Evolutionary conservation across 2,797 vertebrate species (phyloP), one percentile per base, ranked within the genome.

Genomic region (Lepilemur ruficaudatus): DNA sequence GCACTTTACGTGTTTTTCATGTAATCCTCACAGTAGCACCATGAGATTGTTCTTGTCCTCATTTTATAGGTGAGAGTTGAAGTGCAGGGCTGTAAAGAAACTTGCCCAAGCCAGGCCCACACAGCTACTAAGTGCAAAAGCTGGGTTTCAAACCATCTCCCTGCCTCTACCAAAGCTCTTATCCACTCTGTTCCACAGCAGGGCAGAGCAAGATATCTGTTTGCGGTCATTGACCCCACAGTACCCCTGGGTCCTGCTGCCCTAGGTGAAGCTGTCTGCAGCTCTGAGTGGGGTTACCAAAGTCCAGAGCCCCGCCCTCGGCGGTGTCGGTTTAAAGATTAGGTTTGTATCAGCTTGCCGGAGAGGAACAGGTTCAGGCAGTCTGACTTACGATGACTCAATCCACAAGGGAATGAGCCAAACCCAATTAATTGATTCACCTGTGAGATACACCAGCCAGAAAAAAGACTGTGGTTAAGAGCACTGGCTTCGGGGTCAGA

Each of bases 311-410:
- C 94, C 67, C 3, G 0, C 81, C 83, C 92, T 93, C 2, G 0
- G 32, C 4, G 0, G 28, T 89, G 75, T 84, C 48, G 57, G 65
- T 78, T 81, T 65, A 61, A 35, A 94, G 80, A 85, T 97, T 90
- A 82, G 72, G 50, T 57, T 72, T 69, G n/a, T 91, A 81, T 88
- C 72, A 41, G 82, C n/a, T 93, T 97, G 89, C 59, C 10, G 35
- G 95, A 78, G 72, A 87, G 43, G n/a, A 96, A 88, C 95, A 81
- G 95, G 94, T 95, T 95, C 59, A 35, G 97, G 86, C 95, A 30
- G 89, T 92, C 75, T 87, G 89, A 86, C 17, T 57, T 4, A 4
- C 0, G 14, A 43, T 96, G 96, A 98, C 93, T 97, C 96, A 97
- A 4, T 43, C 25, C 50, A 2, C 78, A 20, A 17, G 85, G 46